Evolutionary conservation across 1,140 invertebrate genomes (phyloP).

Genomic region (Anastrepha ludens): DNA sequence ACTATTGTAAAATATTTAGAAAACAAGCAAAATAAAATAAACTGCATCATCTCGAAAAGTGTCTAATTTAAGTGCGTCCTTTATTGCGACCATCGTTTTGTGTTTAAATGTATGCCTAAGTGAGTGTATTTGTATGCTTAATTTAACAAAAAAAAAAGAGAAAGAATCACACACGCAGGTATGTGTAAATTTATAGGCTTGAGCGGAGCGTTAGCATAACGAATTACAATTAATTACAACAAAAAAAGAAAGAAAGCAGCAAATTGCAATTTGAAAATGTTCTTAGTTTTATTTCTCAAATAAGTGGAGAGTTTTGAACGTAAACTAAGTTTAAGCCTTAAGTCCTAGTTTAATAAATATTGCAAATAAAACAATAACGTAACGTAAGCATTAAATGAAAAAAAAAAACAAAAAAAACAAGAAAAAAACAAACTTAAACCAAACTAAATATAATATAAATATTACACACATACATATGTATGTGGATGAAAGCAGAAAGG

Average conservation of each 20-base stretch:
- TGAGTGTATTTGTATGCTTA: not conserved
- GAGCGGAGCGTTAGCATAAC: not conserved
- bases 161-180: not conserved
- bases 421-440: not conserved
- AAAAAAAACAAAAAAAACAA: not conserved
- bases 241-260: not conserved
- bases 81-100: not conserved
- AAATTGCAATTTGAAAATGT: not conserved
- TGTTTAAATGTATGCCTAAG: not conserved
- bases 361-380: constrained; percentile 7
- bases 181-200: not conserved
- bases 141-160: not conserved
- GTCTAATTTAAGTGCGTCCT: not conserved
- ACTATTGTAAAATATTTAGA: not conserved
- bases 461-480: not conserved
- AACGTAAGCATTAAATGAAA: not conserved
- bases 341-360: constrained; percentile 19
- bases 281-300: constrained; percentile 1
- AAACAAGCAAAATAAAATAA: not conserved
- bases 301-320: not conserved
- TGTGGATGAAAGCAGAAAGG: not conserved
- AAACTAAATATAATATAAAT: not conserved
- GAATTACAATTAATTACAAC: not conserved
- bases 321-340: constrained; percentile 5
- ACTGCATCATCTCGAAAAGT: not conserved